These are phyloP conservation scores for Andricus curvator DNA, from an alignment of 2,888 invertebrate species.

Conservation along the genomic window DNA sequence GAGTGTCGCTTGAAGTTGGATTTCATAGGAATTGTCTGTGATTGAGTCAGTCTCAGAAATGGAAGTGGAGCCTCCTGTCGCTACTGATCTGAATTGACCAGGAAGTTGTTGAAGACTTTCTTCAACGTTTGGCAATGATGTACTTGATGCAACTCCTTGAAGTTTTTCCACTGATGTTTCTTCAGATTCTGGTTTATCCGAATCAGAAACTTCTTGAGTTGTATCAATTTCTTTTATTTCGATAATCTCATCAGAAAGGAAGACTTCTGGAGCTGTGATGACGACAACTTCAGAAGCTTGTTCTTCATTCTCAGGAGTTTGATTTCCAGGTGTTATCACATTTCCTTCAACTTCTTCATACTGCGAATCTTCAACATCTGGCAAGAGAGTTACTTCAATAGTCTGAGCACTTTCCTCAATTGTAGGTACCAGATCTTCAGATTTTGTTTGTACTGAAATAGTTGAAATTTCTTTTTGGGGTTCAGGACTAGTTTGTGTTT, in stretches of 20 bases:
- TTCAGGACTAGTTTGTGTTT: conserved; percentile 67
- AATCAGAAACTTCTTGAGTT: conserved; percentile 23
- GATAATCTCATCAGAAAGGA: conserved; percentile 6
- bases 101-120: conserved; percentile 54
- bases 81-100: conserved; percentile 38
- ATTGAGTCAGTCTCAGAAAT: conserved; percentile 62
- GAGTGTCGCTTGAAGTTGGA: conserved; percentile 71
- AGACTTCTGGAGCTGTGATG: conserved; percentile 11
- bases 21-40: conserved; percentile 68
- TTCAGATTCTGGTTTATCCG: conserved; percentile 58
- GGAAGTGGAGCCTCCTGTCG: conserved; percentile 47
- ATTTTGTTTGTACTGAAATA: conserved; percentile 59
- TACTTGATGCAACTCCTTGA: conserved; percentile 51
- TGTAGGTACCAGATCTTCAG: conserved; percentile 72
- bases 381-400: conserved; percentile 50
- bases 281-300: conserved; percentile 14
- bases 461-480: conserved; percentile 42
- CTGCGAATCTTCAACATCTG: conserved; percentile 12
- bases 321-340: conserved; percentile 12
- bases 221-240: conserved; percentile 59
- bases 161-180: conserved; percentile 52
- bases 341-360: conserved; percentile 24
- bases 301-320: conserved; percentile 6
- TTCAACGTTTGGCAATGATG: not conserved
- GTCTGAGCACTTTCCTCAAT: conserved; percentile 70